Evolutionary conservation across 2,113 vertebrate species (phyloP), one percentile per base, ranked within the genome.

Genomic region (Halcyon malimbica): DNA sequence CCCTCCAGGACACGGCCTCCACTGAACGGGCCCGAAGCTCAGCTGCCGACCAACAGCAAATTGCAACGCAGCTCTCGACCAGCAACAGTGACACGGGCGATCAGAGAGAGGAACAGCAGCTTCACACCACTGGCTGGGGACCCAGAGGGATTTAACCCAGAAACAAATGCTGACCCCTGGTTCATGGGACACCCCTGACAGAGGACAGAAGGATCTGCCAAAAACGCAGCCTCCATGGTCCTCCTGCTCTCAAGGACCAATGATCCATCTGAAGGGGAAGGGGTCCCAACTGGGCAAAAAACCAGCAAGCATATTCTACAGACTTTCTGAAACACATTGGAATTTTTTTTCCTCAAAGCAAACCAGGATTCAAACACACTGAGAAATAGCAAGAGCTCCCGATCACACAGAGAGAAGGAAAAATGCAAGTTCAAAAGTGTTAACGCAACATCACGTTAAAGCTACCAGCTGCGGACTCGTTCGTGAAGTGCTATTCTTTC

Each of bases 401-500:
- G 20, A 5, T 37, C 39, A 69, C 0, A 14, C 50, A 29, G 41
- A 59, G 53, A 50, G 71, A 39, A n/a, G 71, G 31, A 20, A 29
- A 56, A 51, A 71, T 1, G 18, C 46, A 60, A 44, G 79, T 37
- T 81, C 42, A 19, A 14, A 88, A 90, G 70, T 42, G 95, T 98
- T 97, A 98, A 97, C 74, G 91, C 86, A 93, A 69, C 92, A 97
- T 94, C 97, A 98, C 97, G 97, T 97, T 88, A 74, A 87, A 96
- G 96, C 97, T 89, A 98, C 96, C 98, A 99, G 98, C 98, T 98
- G 98, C 96, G 98, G 97, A 97, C 96, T 94, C 96, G 53, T 26
- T 54, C 26, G 51, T 94, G 95, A 94, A 97, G 95, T 97, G 96
- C 97, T 94, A 96, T 97, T 98, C 98, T 97, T 97, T 69, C 70